Conservation (phyloP, 2,113 vertebrate genomes). For the Entomyzon cyanotis region DNA sequence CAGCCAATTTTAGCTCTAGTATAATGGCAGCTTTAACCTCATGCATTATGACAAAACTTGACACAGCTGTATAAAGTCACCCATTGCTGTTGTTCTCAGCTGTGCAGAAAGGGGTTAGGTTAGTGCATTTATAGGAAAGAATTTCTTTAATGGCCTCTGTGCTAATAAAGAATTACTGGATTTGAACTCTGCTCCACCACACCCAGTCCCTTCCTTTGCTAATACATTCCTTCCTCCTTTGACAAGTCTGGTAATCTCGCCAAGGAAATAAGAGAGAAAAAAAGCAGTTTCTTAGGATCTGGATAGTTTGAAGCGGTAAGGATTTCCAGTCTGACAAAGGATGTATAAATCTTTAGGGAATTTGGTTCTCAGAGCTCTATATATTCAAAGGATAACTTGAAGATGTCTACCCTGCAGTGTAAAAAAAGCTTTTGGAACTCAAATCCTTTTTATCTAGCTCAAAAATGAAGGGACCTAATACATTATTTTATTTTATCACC, state of each 20-base stretch:
- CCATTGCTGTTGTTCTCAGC: background rate
- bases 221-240: conserved; percentile 17
- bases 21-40: background rate
- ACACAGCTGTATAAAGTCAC: background rate
- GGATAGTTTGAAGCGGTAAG: background rate
- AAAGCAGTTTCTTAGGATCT: background rate
- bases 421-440: background rate
- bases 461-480: background rate
- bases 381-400: background rate
- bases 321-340: background rate
- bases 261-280: background rate
- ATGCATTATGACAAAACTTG: background rate
- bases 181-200: background rate
- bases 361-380: background rate
- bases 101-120: background rate
- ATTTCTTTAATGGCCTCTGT: background rate
- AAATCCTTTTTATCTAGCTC: background rate
- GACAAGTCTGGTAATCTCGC: background rate
- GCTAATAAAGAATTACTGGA: background rate
- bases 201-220: background rate
- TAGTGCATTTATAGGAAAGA: background rate
- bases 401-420: background rate
- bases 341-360: background rate
- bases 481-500: background rate
- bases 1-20: background rate